Base-by-base conservation (phyloP, 2,888 invertebrate species). In the Scaptomyza caliginosa region DNA sequence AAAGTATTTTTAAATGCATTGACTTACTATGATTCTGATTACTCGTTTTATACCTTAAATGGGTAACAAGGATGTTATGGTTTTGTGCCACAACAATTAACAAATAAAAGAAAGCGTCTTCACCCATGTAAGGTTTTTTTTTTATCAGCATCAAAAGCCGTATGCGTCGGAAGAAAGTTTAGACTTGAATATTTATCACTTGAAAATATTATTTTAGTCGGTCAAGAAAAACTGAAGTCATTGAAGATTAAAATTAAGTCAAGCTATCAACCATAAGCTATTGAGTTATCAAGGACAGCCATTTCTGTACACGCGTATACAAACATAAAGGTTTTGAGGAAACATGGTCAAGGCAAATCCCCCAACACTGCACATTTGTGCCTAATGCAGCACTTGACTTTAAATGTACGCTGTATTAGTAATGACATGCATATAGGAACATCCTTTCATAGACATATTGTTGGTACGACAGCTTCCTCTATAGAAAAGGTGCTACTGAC, bases 401-500 rank as follows among this genome's bases (percentile, higher is more conserved):
- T 10, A 55, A 24, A 73, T 67, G 56, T 38, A 60, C 55, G 45
- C 39, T 50, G 51, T 49, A 66, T 70, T 55, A 63, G 62, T 54
- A 62, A 66, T 73, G 50, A 45, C 49, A 63, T 40, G 51, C 42
- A 48, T 28, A 32, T 52, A 28, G 23, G 13, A 11, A 32, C 17
- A 32, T 7, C 26, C 39, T 40, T 24, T 36, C 36, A 32, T 48
- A 60, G 46, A 30, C 50, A 49, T 48, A 68, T 54, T 51, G 32
- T 54, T 28, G 38, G 52, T 40, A 28, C 21, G 34, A 3, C 50
- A 30, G 46, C 65, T 46, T 43, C 51, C 17, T 19, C 7, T 23
- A 21, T 34, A 7, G 50, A 36, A 77, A 67, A 75, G 80, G 82
- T 89, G 90, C 87, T 85, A 87, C 82, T 90, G 90, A 90, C 90